These are phyloP conservation scores for Bos taurus DNA, from an alignment of 2,113 vertebrate genomes.

Conservation along the genomic window DNA sequence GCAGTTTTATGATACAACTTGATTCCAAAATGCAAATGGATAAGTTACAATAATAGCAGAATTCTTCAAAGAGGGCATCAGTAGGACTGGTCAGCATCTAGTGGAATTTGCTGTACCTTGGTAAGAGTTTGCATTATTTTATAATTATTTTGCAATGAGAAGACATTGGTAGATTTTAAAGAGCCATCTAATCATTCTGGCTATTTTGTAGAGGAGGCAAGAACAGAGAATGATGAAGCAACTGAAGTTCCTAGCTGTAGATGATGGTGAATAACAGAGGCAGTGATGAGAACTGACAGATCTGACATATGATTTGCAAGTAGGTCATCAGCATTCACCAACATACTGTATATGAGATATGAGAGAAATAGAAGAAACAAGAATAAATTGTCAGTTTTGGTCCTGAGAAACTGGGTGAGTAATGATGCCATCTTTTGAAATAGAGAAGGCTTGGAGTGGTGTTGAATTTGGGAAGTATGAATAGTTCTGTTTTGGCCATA, in stretches of 20 bases:
- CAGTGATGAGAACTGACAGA: not conserved
- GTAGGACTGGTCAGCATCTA: not conserved
- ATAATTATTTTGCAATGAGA: not conserved
- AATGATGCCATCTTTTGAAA: not conserved
- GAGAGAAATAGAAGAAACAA: not conserved
- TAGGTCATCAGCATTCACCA: not conserved
- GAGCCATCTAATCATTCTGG: not conserved
- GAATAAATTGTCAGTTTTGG: not conserved
- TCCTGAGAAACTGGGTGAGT: not conserved
- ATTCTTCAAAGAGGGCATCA: not conserved
- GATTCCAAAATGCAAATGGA: not conserved
- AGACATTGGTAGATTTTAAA: not conserved
- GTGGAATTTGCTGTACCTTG: not conserved
- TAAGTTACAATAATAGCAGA: not conserved
- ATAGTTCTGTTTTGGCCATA: not conserved
- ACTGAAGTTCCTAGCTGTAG: too few relatives aligned
- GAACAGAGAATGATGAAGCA: not conserved
- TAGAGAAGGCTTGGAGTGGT: not conserved
- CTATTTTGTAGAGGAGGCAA: not conserved
- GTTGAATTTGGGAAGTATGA: not conserved
- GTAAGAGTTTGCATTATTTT: not conserved
- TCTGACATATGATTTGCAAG: not conserved
- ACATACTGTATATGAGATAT: not conserved
- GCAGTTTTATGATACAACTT: not conserved
- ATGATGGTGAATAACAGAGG: not conserved